phyloP scores from a whole-genome alignment of 2,113 vertebrate genomes.

The Tenrec ecaudatus region DNA sequence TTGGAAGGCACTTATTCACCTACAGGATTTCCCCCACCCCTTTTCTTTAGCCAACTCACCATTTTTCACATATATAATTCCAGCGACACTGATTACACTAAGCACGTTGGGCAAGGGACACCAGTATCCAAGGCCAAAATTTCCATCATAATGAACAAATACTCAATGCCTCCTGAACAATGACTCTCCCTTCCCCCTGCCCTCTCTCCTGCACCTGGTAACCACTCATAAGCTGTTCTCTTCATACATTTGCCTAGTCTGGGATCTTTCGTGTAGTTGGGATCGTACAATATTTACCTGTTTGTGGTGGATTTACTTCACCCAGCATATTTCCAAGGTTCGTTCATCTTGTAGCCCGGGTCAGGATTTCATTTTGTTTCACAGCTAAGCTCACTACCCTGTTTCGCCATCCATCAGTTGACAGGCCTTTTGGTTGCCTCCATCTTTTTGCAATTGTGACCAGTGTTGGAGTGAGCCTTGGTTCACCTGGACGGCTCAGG shows the following conservation, averaged over 20 bases:
- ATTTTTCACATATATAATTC: neutral
- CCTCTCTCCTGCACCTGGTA: neutral
- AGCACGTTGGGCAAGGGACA: neutral
- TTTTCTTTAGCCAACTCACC: neutral
- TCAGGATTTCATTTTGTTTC: neutral
- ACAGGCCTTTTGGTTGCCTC: neutral
- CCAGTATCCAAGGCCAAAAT: neutral
- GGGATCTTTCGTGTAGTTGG: neutral
- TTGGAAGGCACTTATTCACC: no score
- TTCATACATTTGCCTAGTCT: neutral
- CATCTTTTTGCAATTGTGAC: neutral
- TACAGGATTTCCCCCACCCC: neutral
- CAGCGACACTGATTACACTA: neutral
- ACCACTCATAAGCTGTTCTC: neutral
- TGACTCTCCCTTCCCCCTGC: neutral
- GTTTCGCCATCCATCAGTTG: neutral
- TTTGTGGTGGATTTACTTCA: neutral
- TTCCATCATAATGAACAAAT: neutral
- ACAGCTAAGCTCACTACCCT: neutral
- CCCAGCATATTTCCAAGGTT: neutral
- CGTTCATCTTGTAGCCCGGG: neutral
- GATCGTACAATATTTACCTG: neutral
- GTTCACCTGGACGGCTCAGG: neutral
- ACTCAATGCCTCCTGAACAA: neutral
- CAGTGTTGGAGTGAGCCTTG: neutral